Evolutionary conservation across 2,888 invertebrate species (phyloP), one percentile per base, ranked within the genome.

Genomic region (Unio delphinus): DNA sequence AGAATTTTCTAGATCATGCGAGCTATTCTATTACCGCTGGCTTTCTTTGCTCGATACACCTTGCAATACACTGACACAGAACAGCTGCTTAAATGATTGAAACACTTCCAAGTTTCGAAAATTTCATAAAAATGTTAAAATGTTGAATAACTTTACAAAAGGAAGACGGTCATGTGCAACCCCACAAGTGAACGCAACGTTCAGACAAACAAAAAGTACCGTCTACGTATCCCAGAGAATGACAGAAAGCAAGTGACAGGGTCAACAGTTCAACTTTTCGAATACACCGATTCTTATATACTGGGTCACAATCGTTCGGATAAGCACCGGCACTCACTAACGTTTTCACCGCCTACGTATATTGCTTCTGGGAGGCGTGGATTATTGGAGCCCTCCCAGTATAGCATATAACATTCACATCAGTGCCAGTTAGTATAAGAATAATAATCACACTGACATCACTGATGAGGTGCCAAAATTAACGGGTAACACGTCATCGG

Each of bases 401-500:
- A 63, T 75, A 72, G 70, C 85, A 84, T 34, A 73, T 75, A 30
- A 70, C 67, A 65, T 84, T 76, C 8, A 86, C 67, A 17, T 79
- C 72, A 11, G 82, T 83, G 11, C 80, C 81, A 34, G 79, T 72
- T 61, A 81, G 78, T 15, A 84, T 61, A 23, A 86, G 75, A 54
- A 85, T 71, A 65, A 83, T 79, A 8, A 85, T 73, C 23, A 86
- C 77, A 69, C 83, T 85, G 60, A 84, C 81, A 72, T 86, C 86
- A 56, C 86, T 85, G 76, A 70, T 86, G 82, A 0, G 86, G 83
- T 28, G 84, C 86, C 23, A 86, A 72, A 65, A 86, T 85, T 28
- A 86, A 73, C 15, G 84, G 82, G 4, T 72, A 65, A 30, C 85
- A 86, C 1, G 81, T 75, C 0, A 82, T 83, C 1, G 85, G 85